Conservation (phyloP, 2,888 invertebrate genomes). For the Lamellibrachia satsuma region DNA sequence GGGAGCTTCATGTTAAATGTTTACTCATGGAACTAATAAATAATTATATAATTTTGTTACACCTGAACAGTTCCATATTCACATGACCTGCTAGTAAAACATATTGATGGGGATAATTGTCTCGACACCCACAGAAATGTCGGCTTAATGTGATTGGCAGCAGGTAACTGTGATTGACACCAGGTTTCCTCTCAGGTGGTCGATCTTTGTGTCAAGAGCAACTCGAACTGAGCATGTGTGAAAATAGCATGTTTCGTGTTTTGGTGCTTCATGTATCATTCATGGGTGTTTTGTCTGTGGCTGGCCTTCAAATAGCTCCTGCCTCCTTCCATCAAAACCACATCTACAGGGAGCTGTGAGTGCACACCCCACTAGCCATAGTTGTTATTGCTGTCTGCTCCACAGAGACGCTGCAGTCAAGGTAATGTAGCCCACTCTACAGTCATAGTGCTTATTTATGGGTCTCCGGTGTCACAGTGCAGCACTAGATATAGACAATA, state of each 20-base stretch:
- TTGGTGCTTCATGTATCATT: background rate
- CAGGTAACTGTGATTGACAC: background rate
- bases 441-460: background rate
- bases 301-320: background rate
- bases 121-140: background rate
- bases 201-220: background rate
- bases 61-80: background rate
- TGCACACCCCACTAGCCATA: background rate
- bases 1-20: background rate
- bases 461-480: background rate
- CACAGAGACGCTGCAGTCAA: background rate
- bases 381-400: background rate
- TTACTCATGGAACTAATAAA: background rate
- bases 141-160: background rate
- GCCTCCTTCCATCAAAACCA: background rate
- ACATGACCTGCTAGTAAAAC: background rate
- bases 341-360: background rate
- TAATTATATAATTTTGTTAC: background rate
- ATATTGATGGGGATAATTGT: background rate
- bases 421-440: background rate
- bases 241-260: background rate
- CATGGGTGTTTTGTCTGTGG: background rate
- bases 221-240: slow-evolving; percentile 17
- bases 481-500: background rate
- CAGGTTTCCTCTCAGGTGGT: background rate